phyloP scores from a whole-genome alignment of 2,797 vertebrate species.

The Neomorphus geoffroyi region DNA sequence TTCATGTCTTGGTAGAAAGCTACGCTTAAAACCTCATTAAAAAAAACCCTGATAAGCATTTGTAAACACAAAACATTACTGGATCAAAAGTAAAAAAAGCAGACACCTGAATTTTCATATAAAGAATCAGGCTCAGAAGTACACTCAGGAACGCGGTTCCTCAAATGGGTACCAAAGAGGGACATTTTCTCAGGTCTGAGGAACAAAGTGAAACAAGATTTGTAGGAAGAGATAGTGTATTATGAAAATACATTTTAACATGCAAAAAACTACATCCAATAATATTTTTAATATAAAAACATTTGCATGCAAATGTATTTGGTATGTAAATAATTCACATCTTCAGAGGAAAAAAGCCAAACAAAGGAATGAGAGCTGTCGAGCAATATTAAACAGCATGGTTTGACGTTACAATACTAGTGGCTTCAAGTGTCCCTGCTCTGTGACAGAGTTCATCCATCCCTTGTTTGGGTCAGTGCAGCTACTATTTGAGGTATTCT shows the following conservation, averaged over 20 bases:
- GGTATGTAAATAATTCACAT: background rate
- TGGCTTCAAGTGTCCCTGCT: background rate
- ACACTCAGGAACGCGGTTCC: background rate
- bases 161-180: background rate
- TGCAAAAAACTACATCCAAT: slow-evolving; percentile 4
- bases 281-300: background rate
- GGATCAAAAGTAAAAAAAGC: slow-evolving; percentile 38
- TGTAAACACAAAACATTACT: slow-evolving; percentile 30
- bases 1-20: background rate
- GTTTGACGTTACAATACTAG: background rate
- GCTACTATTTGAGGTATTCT: background rate
- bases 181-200: slow-evolving; percentile 12
- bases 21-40: background rate
- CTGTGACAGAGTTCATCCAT: background rate
- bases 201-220: slow-evolving; percentile 25
- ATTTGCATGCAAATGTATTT: slow-evolving; percentile 14
- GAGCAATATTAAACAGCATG: fast-evolving
- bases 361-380: background rate
- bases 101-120: slow-evolving; percentile 31
- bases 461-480: background rate
- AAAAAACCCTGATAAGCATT: slow-evolving; percentile 10
- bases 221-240: background rate
- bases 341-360: background rate
- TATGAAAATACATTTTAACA: slow-evolving; percentile 24
- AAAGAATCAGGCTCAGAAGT: background rate